Evolutionary conservation across 2,797 vertebrate species (phyloP).

Genomic region (Acipenser transmontanus): DNA sequence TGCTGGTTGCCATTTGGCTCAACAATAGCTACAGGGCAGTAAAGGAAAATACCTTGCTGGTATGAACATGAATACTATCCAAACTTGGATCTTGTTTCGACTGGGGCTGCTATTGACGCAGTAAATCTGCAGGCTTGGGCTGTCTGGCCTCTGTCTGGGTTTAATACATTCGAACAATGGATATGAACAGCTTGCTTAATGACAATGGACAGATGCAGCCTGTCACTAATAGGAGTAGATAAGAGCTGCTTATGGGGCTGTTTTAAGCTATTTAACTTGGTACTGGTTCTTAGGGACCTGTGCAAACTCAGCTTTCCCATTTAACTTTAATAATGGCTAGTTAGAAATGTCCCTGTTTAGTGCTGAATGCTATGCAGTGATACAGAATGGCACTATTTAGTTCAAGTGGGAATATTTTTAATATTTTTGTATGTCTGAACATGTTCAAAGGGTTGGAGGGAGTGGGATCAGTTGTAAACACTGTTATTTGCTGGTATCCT

Average conservation of each 20-base stretch:
- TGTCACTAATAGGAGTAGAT: slow-evolving; percentile 60
- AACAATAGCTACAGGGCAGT: slow-evolving; percentile 53
- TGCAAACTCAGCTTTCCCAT: slow-evolving; percentile 50
- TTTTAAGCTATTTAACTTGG: slow-evolving; percentile 64
- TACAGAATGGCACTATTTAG: slow-evolving; percentile 31
- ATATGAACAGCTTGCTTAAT: slow-evolving; percentile 61
- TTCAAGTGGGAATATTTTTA: slow-evolving; percentile 1
- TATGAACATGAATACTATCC: slow-evolving; percentile 54
- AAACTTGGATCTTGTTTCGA: slow-evolving; percentile 48
- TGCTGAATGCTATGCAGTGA: slow-evolving; percentile 42
- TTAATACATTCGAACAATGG: slow-evolving; percentile 63
- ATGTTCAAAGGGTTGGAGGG: not conserved
- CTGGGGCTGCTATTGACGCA: slow-evolving; percentile 58
- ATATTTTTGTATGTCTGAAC: not conserved
- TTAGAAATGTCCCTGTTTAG: slow-evolving; percentile 30
- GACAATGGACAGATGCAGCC: slow-evolving; percentile 44
- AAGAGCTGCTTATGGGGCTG: slow-evolving; percentile 59
- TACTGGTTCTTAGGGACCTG: slow-evolving; percentile 49
- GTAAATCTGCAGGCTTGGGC: slow-evolving; percentile 62
- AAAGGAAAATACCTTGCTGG: slow-evolving; percentile 58
- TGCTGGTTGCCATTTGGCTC: slow-evolving; percentile 25
- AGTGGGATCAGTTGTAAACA: too few species aligned
- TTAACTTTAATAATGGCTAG: slow-evolving; percentile 44
- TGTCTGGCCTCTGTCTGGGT: slow-evolving; percentile 70
- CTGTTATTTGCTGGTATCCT: too few species aligned